These are phyloP conservation scores for Pelobates cultripes DNA, from an alignment of 2,797 vertebrate genomes.

Conservation along the genomic window DNA sequence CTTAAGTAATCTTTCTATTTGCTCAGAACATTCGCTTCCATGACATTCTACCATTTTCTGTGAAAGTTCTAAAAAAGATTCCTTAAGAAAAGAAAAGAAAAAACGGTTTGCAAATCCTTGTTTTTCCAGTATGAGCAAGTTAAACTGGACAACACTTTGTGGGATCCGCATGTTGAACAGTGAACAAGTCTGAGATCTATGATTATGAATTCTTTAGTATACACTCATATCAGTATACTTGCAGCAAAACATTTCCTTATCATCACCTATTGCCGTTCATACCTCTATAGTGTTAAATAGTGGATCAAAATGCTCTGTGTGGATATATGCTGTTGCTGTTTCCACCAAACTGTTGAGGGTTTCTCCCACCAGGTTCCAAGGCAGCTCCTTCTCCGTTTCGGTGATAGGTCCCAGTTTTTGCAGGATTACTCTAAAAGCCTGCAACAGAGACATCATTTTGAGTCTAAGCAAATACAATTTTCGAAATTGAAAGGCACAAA, in stretches of 20 bases:
- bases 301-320: conserved; percentile 82
- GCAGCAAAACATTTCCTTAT: no score
- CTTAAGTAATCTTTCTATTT: conserved; percentile 85
- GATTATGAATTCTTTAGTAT: no score
- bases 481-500: not conserved
- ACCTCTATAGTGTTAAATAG: conserved; percentile 90
- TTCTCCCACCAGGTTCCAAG: conserved; percentile 82
- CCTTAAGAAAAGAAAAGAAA: conserved; percentile 62
- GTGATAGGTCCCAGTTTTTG: conserved; percentile 84
- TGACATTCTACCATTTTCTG: conserved; percentile 65
- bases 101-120: no score
- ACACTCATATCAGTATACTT: no score
- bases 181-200: no score
- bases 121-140: no score
- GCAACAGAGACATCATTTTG: conserved; percentile 21
- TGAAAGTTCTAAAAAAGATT: conserved; percentile 72
- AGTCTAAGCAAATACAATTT: not conserved
- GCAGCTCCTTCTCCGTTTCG: conserved; percentile 71
- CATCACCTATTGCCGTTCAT: not conserved
- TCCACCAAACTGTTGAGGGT: conserved; percentile 83
- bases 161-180: no score
- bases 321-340: conserved; percentile 75
- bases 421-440: conserved; percentile 83
- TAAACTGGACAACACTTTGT: no score
- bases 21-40: conserved; percentile 69